These are phyloP conservation scores for Phenganax subtilis DNA, from an alignment of 92 coral and sea anemone species.

Conservation along the genomic window DNA sequence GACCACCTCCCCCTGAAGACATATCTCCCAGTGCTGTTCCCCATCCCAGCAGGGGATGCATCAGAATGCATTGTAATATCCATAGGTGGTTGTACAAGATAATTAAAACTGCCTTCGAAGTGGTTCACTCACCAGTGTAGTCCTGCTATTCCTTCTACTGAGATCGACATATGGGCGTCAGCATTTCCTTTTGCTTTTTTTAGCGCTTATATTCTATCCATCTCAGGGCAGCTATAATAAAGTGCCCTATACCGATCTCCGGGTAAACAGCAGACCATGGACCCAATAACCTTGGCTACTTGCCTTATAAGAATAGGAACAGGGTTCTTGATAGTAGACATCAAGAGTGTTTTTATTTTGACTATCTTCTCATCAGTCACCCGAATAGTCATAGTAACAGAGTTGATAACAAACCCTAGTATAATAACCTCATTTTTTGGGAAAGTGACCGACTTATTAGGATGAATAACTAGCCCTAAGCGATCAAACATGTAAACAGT, in stretches of 20 bases:
- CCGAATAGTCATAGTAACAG: slow-evolving; percentile 9
- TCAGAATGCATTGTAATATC: slow-evolving; percentile 10
- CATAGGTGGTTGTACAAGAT: slow-evolving; percentile 20
- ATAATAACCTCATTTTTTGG: slow-evolving; percentile 16
- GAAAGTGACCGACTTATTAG: slow-evolving; percentile 6
- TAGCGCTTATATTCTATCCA: slow-evolving; percentile 46
- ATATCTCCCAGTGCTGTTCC: too few relatives aligned
- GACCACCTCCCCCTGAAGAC: too few relatives aligned
- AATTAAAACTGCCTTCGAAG: slow-evolving; percentile 36
- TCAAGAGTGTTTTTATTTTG: neutral
- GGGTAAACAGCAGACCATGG: slow-evolving; percentile 52
- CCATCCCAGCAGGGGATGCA: slow-evolving; percentile 25
- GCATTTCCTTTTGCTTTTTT: slow-evolving; percentile 34
- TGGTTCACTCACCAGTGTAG: slow-evolving; percentile 40
- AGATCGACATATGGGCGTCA: slow-evolving; percentile 36
- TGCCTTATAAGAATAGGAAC: slow-evolving; percentile 13
- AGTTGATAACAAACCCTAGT: slow-evolving; percentile 26
- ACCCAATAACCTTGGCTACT: slow-evolving; percentile 54
- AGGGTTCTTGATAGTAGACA: neutral
- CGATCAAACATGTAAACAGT: neutral
- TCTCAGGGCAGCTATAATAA: slow-evolving; percentile 46
- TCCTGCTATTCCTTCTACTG: slow-evolving; percentile 20
- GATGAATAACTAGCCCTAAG: slow-evolving; percentile 22
- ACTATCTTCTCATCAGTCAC: neutral
- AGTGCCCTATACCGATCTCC: slow-evolving; percentile 56